These are phyloP conservation scores for Popillia japonica DNA, from an alignment of 1,140 invertebrate genomes.

Conservation along the genomic window DNA sequence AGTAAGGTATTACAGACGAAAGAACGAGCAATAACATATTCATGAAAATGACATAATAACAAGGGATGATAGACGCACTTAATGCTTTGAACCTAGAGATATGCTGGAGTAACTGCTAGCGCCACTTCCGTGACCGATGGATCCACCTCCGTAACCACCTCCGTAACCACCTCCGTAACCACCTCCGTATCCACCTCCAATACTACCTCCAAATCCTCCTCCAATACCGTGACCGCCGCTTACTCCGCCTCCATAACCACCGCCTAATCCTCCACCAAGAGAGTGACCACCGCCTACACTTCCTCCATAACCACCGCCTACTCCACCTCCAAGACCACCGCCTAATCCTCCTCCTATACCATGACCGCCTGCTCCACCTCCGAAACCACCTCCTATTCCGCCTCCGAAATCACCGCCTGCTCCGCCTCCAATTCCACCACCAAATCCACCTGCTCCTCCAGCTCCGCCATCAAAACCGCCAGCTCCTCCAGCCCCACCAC, in stretches of 20 bases:
- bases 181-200: slow-evolving; percentile 1
- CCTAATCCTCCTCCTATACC: not conserved
- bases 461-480: slow-evolving; percentile 39
- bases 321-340: slow-evolving; percentile 12
- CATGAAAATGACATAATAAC: slow-evolving; percentile 21
- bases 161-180: not conserved
- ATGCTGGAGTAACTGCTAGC: slow-evolving; percentile 21
- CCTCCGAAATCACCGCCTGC: slow-evolving; percentile 41
- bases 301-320: slow-evolving; percentile 13
- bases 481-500: slow-evolving; percentile 47
- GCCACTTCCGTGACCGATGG: slow-evolving; percentile 18
- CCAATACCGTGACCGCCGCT: not conserved
- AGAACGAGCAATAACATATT: slow-evolving; percentile 2
- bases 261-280: slow-evolving; percentile 3
- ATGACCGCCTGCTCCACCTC: slow-evolving; percentile 28
- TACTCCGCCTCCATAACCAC: slow-evolving; percentile 1
- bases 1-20: slow-evolving; percentile 24
- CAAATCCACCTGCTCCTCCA: slow-evolving; percentile 41
- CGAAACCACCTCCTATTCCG: slow-evolving; percentile 45
- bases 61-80: slow-evolving; percentile 10
- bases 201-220: not conserved
- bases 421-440: slow-evolving; percentile 41
- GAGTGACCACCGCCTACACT: not conserved
- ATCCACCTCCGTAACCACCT: not conserved
- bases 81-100: slow-evolving; percentile 23